Conservation (phyloP, 2,888 invertebrate species). For the Agrypnus murinus region DNA sequence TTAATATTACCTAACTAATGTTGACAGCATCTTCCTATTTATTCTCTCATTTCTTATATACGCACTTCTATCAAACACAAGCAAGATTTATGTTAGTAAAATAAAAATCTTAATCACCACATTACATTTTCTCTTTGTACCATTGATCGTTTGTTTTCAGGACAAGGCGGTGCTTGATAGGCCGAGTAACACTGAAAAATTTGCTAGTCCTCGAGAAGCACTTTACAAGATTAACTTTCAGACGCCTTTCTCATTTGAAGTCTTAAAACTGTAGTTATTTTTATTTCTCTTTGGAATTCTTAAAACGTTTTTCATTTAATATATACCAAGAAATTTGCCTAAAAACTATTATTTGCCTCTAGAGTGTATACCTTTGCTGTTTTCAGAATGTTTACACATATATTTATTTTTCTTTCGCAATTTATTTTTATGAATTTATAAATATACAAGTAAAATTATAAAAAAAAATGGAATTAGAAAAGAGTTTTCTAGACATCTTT, state of each 20-base stretch:
- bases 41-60: no score
- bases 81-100: not conserved
- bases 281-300: conserved; percentile 45
- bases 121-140: conserved; percentile 16
- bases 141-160: conserved; percentile 38
- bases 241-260: conserved; percentile 46
- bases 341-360: not conserved
- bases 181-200: conserved; percentile 48
- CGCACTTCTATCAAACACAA: no score
- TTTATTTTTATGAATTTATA: no score
- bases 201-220: conserved; percentile 44
- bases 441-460: no score
- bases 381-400: no score
- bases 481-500: no score
- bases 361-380: no score
- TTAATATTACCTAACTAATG: no score
- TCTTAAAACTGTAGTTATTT: conserved; percentile 48
- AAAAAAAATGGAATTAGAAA: no score
- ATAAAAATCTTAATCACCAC: conserved; percentile 6
- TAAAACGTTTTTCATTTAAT: conserved; percentile 10
- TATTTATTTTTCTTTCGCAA: no score
- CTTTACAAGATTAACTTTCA: conserved; percentile 48
- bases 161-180: conserved; percentile 44
- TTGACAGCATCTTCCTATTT: no score
- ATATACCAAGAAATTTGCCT: conserved; percentile 14